A percentile compares a stretch with the other conserved stretches of the same genome.
These are phyloP conservation scores for Macrophya annulata DNA, from an alignment of 2,888 invertebrate genomes.

Conservation along the genomic window DNA sequence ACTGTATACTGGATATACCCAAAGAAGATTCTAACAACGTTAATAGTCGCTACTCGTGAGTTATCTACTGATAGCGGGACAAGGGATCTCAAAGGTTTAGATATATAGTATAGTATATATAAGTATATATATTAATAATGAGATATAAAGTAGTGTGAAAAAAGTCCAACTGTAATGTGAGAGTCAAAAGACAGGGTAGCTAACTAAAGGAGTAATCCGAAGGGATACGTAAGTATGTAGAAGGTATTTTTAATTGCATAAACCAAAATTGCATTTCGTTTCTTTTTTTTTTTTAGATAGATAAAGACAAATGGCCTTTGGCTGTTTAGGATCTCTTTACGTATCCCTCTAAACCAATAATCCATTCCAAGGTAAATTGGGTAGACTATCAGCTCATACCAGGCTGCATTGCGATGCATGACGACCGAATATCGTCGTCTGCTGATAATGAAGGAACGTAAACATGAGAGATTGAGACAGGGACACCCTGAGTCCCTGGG, in stretches of 20 bases:
- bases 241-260: no score
- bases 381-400: conserved; percentile 55
- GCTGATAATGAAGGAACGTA: conserved; percentile 54
- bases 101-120: neutral
- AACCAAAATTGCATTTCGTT: neutral
- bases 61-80: conserved; percentile 33
- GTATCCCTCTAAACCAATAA: conserved; percentile 56
- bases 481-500: conserved; percentile 65
- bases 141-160: conserved; percentile 13
- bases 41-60: conserved; percentile 36
- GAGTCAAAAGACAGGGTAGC: conserved; percentile 39
- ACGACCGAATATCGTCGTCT: conserved; percentile 47
- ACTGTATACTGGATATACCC: conserved; percentile 32
- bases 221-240: conserved; percentile 43
- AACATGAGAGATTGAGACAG: conserved; percentile 54
- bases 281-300: neutral
- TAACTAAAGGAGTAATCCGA: conserved; percentile 47
- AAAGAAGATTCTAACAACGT: conserved; percentile 33
- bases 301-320: neutral
- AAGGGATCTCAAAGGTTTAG: conserved; percentile 14
- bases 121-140: conserved; percentile 12
- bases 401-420: conserved; percentile 56
- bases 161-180: conserved; percentile 23
- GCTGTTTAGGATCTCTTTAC: neutral
- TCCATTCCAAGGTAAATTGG: conserved; percentile 53